Evolutionary conservation across 2,888 invertebrate species (phyloP).

Genomic region (Plagiodera versicolora): DNA sequence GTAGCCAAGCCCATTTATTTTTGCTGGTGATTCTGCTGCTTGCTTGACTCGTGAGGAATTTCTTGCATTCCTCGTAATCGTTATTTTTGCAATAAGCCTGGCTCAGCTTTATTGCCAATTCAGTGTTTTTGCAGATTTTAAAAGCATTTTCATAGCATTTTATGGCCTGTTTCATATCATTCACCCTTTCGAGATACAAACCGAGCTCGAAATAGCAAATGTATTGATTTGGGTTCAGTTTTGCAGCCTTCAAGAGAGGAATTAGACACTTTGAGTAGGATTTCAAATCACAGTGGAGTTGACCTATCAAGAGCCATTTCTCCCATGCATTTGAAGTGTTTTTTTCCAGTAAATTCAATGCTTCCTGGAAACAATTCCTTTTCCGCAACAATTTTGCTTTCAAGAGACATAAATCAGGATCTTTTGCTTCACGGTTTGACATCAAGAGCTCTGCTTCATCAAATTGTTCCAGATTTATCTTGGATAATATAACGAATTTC

Average conservation of each 20-base stretch:
- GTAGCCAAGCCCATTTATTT: constrained; percentile 76
- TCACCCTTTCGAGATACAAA: constrained; percentile 66
- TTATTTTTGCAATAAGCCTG: constrained; percentile 71
- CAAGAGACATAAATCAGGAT: constrained; percentile 46
- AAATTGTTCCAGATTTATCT: constrained; percentile 53
- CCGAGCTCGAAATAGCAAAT: constrained; percentile 77
- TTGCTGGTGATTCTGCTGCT: constrained; percentile 49
- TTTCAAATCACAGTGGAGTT: constrained; percentile 62
- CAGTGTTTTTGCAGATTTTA: constrained; percentile 67
- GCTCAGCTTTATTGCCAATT: constrained; percentile 74
- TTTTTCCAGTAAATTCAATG: constrained; percentile 57
- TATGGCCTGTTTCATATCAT: constrained; percentile 72
- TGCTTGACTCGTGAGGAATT: constrained; percentile 61
- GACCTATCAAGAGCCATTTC: constrained; percentile 63
- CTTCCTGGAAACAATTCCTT: constrained; percentile 59
- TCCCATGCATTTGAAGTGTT: constrained; percentile 55
- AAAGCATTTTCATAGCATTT: constrained; percentile 86
- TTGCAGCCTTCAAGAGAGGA: constrained; percentile 69
- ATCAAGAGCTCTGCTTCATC: constrained; percentile 49
- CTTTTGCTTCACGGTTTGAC: constrained; percentile 45
- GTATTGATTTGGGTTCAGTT: constrained; percentile 73
- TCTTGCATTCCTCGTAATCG: constrained; percentile 67
- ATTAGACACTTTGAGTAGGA: constrained; percentile 64
- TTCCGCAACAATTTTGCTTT: constrained; percentile 58
- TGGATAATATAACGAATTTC: constrained; percentile 44